Conservation (phyloP, 1,140 invertebrate genomes). For the Hyposmocoma kahamanoa region DNA sequence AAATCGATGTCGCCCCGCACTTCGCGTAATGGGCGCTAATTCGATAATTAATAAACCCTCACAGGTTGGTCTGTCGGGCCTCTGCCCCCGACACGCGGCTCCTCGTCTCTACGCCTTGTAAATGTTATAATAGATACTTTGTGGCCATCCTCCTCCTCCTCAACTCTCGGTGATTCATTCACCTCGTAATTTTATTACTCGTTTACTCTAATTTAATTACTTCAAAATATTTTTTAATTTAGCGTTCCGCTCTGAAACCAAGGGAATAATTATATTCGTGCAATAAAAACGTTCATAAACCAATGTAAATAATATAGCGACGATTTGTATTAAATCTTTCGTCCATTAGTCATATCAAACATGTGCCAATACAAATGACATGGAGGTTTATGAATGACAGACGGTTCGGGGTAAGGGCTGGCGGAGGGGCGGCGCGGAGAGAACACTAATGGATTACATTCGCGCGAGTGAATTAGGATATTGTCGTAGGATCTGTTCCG, state of each 20-base stretch:
- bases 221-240: not conserved
- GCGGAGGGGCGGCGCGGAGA: conserved; percentile 24
- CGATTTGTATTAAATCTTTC: conserved; percentile 56
- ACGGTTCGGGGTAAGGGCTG: conserved; percentile 19
- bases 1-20: too few relatives aligned
- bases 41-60: not conserved
- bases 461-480: conserved; percentile 71
- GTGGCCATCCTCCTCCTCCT: not conserved
- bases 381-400: conserved; percentile 70
- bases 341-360: conserved; percentile 71
- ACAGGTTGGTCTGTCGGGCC: too few relatives aligned
- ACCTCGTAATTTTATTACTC: conserved; percentile 1
- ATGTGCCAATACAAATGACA: conserved; percentile 72
- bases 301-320: not conserved
- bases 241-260: not conserved
- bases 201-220: conserved; percentile 4
- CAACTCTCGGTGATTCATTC: not conserved
- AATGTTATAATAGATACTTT: not conserved
- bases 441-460: conserved; percentile 69
- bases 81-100: not conserved
- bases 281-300: not conserved
- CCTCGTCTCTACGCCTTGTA: not conserved
- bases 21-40: not conserved
- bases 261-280: not conserved
- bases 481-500: conserved; percentile 67